Evolutionary conservation across 2,113 vertebrate species (phyloP).

Genomic region (Oxyruncus cristatus): DNA sequence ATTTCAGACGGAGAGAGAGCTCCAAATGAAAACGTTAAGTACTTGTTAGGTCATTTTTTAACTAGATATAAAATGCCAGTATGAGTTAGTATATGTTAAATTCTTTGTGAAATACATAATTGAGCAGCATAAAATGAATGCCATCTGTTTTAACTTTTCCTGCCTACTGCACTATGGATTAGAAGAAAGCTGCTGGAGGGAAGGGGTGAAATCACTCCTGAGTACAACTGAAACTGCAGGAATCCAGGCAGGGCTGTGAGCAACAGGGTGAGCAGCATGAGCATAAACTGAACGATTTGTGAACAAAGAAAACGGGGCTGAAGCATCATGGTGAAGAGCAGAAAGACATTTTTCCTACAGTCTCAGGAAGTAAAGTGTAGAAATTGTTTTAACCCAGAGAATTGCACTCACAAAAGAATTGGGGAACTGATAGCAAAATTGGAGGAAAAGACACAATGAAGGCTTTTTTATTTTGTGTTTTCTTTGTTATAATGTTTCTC

Average conservation of each 20-base stretch:
- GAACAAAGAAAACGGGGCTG: neutral
- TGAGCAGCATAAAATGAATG: neutral
- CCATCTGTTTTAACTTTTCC: neutral
- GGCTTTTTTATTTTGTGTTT: neutral
- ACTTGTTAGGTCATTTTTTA: neutral
- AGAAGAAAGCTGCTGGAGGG: neutral
- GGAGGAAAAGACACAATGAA: neutral
- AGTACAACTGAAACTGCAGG: neutral
- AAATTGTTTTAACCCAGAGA: neutral
- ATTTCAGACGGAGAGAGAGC: neutral
- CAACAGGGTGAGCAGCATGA: accelerated
- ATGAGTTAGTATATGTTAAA: neutral
- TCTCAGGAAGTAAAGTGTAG: neutral
- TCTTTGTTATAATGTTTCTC: neutral
- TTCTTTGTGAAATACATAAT: neutral
- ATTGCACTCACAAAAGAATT: neutral
- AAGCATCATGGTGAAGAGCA: neutral
- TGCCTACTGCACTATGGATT: neutral
- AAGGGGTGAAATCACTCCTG: neutral
- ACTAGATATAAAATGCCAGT: neutral
- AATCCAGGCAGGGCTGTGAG: neutral
- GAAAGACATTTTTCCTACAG: neutral
- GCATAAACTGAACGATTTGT: neutral
- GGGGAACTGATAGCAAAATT: neutral
- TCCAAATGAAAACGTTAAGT: neutral